phyloP scores from a whole-genome alignment of 2,888 invertebrate species.

The Cephus spinipes region DNA sequence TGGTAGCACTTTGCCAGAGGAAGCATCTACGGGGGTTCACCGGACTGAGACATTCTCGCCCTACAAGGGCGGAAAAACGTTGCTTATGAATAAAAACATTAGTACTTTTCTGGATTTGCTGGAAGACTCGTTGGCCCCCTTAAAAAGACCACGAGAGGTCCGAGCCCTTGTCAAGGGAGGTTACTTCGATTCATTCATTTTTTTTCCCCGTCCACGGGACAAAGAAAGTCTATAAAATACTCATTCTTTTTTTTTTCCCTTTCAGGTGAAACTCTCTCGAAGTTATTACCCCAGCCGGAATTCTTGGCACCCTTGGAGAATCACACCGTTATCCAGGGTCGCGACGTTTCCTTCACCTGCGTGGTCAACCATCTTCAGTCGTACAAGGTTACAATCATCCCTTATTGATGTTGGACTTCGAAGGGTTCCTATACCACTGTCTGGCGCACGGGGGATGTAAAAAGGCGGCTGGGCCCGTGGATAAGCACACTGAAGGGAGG shows the following conservation, averaged over 20 bases:
- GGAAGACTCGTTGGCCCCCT: neutral
- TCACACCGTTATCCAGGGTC: constrained; percentile 84
- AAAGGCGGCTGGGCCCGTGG: neutral
- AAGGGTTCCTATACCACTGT: neutral
- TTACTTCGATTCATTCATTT: neutral
- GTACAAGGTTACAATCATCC: constrained; percentile 75
- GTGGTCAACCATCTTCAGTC: constrained; percentile 86
- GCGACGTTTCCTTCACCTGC: constrained; percentile 87
- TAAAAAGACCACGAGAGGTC: neutral
- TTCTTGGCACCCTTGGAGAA: constrained; percentile 85
- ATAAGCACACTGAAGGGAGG: neutral
- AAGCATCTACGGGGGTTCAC: neutral
- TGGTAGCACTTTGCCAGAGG: neutral
- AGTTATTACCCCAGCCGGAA: constrained; percentile 75
- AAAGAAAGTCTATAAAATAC: neutral
- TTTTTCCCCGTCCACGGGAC: neutral
- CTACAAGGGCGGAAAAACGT: neutral
- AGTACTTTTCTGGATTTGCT: neutral
- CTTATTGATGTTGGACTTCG: neutral
- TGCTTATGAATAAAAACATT: constrained; percentile 24
- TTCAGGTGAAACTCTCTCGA: constrained; percentile 77
- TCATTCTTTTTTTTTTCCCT: constrained; percentile 33
- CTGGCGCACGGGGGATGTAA: neutral
- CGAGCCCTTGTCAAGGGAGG: neutral
- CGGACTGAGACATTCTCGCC: neutral